phyloP scores from a whole-genome alignment of 2,888 invertebrate genomes.

The Eupithecia abbreviata region DNA sequence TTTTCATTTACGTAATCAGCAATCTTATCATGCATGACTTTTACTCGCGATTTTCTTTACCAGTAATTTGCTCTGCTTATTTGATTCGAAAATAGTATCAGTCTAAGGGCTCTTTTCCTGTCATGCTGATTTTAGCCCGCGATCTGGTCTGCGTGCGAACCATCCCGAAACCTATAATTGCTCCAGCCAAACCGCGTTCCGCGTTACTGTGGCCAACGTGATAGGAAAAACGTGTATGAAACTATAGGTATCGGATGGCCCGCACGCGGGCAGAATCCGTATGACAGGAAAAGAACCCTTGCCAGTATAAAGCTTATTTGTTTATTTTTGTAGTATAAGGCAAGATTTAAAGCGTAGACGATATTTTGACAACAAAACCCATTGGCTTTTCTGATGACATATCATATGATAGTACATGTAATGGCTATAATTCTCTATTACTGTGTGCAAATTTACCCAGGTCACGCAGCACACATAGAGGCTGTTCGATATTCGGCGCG shows the following conservation, averaged over 20 bases:
- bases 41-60: constrained; percentile 34
- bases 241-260: no score
- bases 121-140: no score
- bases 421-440: constrained; percentile 77
- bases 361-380: constrained; percentile 37
- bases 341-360: constrained; percentile 32
- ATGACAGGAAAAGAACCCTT: not conserved
- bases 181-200: no score
- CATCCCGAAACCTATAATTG: no score
- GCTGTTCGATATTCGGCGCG: constrained; percentile 80
- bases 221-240: no score
- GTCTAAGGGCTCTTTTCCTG: not conserved
- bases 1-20: constrained; percentile 43
- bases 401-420: constrained; percentile 52
- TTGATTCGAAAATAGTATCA: constrained; percentile 16
- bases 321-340: not conserved
- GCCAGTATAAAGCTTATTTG: constrained; percentile 17
- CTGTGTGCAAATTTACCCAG: constrained; percentile 77
- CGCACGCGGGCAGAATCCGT: no score
- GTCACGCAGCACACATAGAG: constrained; percentile 78
- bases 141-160: no score
- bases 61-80: constrained; percentile 27
- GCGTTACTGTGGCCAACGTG: no score
- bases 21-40: constrained; percentile 45
- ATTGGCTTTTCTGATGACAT: constrained; percentile 41